These are phyloP conservation scores for Acrobasis consociella DNA, from an alignment of 2,888 invertebrate genomes.

Conservation along the genomic window DNA sequence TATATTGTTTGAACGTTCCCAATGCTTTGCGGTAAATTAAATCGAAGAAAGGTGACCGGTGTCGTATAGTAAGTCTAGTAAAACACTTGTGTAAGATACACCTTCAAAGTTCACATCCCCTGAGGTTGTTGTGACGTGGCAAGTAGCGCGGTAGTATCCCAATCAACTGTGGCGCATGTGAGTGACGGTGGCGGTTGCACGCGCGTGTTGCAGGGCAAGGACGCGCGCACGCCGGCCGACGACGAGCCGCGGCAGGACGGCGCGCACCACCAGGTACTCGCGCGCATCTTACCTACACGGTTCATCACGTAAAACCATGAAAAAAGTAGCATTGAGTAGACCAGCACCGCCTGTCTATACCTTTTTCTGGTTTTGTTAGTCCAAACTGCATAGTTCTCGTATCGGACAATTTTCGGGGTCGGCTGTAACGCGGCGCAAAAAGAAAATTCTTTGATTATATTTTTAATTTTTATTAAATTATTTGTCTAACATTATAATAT, in stretches of 20 bases:
- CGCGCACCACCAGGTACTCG: constrained; percentile 52
- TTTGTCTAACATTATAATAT: too few relatives aligned
- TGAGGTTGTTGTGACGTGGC: neutral
- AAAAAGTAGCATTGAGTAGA: too few relatives aligned
- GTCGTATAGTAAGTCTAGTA: neutral
- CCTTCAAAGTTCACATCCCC: neutral
- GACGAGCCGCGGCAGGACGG: constrained; percentile 56
- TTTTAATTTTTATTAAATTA: too few relatives aligned
- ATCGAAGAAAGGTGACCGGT: neutral
- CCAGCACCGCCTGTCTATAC: too few relatives aligned
- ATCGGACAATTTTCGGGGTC: neutral
- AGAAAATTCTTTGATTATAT: neutral
- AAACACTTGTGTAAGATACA: neutral
- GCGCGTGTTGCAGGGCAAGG: constrained; percentile 76
- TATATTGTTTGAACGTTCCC: too few relatives aligned
- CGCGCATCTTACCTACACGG: constrained; percentile 20
- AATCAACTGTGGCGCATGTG: constrained; percentile 36
- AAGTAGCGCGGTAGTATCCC: constrained; percentile 28
- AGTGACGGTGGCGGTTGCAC: constrained; percentile 67
- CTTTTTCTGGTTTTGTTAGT: neutral
- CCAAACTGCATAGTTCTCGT: neutral
- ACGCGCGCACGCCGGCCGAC: constrained; percentile 67
- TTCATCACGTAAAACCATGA: neutral
- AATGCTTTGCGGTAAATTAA: neutral
- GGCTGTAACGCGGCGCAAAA: neutral